Conservation (phyloP, 2,113 vertebrate genomes). For the Pachypanchax playfairii region DNA sequence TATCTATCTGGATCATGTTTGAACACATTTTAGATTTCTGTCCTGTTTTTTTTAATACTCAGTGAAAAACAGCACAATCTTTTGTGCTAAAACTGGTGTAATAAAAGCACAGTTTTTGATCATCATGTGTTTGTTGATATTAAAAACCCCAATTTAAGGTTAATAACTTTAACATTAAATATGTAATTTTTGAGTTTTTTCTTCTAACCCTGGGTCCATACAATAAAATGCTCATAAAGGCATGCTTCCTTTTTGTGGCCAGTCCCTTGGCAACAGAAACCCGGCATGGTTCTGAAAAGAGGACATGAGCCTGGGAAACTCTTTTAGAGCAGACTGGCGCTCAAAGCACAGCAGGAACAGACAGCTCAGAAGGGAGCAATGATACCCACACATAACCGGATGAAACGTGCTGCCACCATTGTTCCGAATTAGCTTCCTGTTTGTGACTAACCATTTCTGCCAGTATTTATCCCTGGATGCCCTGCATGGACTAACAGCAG, state of each 20-base stretch:
- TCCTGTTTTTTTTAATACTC: too few species aligned
- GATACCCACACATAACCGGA: slow-evolving; percentile 56
- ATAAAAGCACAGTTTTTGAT: too few species aligned
- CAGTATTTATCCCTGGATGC: slow-evolving; percentile 27
- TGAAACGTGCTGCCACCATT: slow-evolving; percentile 49
- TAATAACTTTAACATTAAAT: slow-evolving; percentile 16
- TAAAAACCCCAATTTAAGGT: slow-evolving; percentile 7
- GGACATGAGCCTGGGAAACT: slow-evolving; percentile 78
- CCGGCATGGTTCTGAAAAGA: slow-evolving; percentile 72
- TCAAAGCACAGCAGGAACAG: slow-evolving; percentile 72
- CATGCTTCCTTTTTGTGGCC: slow-evolving; percentile 71
- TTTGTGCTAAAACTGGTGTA: too few species aligned
- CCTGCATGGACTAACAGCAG: slow-evolving; percentile 14
- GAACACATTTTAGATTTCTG: too few species aligned
- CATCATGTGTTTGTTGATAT: too few species aligned
- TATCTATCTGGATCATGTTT: too few species aligned
- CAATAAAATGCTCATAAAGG: slow-evolving; percentile 38
- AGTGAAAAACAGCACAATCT: too few species aligned
- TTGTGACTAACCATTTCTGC: slow-evolving; percentile 9
- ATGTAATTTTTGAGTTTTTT: slow-evolving; percentile 8
- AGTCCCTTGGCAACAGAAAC: slow-evolving; percentile 75
- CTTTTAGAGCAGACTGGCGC: slow-evolving; percentile 63
- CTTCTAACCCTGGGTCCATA: slow-evolving; percentile 13
- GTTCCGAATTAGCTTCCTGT: slow-evolving; percentile 52
- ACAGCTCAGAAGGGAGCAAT: slow-evolving; percentile 67